Base-by-base conservation (phyloP, 2,113 vertebrate genomes). In the Amazona guildingii region DNA sequence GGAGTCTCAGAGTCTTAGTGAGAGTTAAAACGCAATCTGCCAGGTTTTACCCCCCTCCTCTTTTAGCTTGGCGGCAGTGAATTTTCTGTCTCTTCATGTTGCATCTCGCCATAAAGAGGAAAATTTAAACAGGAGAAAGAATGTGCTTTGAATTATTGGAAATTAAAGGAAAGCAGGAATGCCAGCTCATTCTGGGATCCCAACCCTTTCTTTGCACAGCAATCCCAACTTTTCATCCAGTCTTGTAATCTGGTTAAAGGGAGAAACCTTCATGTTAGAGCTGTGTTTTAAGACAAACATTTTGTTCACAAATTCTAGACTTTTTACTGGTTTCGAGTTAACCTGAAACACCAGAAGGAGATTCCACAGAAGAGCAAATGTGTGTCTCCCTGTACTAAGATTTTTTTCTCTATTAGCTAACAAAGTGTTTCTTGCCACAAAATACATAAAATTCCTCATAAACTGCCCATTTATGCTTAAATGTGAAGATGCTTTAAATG, bases 81-180 rank as follows among this genome's bases (percentile, higher is more conserved):
- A 81, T 86, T 93, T 91, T 90, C 67, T 81, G n/a, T 94, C 83
- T 94, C 87, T 93, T 96, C 95, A 84, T 90, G 94, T 88, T 96
- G 90, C 74, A 86, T 94, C 86, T 95, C 51, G 10, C 78, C 82
- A 59, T 77, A 91, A 92, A 91, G 85, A 63, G 74, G 72, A 95
- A 93, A 64, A 91, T 76, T 94, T 90, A 86, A 93, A 86, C 64
- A 48, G 81, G 78, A 78, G 66, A 85, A 94, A 72, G 81, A 96
- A 80, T 84, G 89, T 94, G 61, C 80, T 94, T 97, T 97, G 68
- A 94, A 92, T 90, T 88, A 80, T 18, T 86, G 88, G 75, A 87
- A 93, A 89, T 94, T 44, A 79, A 90, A 92, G 76, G 77, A 79
- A 94, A 77, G 66, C 31, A 48, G 61, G 67, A 78, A 62, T 64